Percentiles rank a stretch among this genome's conserved stretches.
These are phyloP conservation scores for Thamnaconus septentrionalis DNA, from an alignment of 2,113 vertebrate genomes.

Conservation along the genomic window DNA sequence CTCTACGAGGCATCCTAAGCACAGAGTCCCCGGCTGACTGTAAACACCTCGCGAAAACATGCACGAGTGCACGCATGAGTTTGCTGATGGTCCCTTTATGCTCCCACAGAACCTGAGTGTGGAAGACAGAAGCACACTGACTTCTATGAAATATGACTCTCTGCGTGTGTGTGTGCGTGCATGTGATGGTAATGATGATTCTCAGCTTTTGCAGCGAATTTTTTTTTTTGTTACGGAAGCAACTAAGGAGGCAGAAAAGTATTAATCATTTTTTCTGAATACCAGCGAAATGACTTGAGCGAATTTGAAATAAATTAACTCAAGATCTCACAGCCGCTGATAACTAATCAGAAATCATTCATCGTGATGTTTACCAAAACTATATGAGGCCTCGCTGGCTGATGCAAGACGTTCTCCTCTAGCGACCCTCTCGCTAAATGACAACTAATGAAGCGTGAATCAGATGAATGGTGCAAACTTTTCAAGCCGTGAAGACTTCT, in stretches of 20 bases:
- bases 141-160: slow-evolving; percentile 42
- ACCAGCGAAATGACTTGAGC: slow-evolving; percentile 5
- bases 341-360: slow-evolving; percentile 9
- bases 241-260: slow-evolving; percentile 39
- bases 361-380: not conserved
- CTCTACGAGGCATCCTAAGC: slow-evolving; percentile 22
- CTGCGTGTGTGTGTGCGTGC: not conserved
- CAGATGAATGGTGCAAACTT: not conserved
- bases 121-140: slow-evolving; percentile 45
- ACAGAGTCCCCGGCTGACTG: slow-evolving; percentile 27
- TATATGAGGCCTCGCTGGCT: not conserved
- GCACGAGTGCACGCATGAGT: not conserved
- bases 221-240: slow-evolving; percentile 60
- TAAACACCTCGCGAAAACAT: slow-evolving; percentile 22
- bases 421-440: not conserved
- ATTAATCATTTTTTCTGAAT: slow-evolving; percentile 7
- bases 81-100: slow-evolving; percentile 19
- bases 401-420: not conserved
- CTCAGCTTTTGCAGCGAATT: slow-evolving; percentile 62
- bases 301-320: slow-evolving; percentile 11
- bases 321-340: not conserved
- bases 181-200: slow-evolving; percentile 24
- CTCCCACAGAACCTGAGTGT: slow-evolving; percentile 28
- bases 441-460: not conserved
- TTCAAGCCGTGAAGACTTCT: too few species aligned